phyloP scores from a whole-genome alignment of 2,113 vertebrate genomes.

The Syngnathus floridae region DNA sequence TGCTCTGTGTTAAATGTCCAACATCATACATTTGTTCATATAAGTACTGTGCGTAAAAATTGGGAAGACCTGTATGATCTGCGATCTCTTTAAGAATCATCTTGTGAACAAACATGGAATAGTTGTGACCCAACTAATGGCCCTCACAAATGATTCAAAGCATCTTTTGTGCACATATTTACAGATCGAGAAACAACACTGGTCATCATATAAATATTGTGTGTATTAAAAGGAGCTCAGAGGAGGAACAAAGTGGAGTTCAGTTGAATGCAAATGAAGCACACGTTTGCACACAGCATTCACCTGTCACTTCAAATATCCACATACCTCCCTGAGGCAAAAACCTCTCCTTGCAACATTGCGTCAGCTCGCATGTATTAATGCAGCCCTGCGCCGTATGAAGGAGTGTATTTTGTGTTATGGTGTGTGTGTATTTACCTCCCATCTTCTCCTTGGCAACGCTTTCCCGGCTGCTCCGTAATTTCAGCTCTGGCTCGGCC shows the following conservation, averaged over 20 bases:
- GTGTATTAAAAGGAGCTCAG: not conserved
- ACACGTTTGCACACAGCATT: not conserved
- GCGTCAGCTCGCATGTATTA: conserved; percentile 46
- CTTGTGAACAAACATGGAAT: not conserved
- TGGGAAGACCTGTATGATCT: not conserved
- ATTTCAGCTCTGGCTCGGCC: conserved; percentile 69
- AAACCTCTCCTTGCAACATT: conserved; percentile 36
- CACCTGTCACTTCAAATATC: conserved; percentile 7
- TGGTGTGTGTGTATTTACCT: conserved; percentile 50
- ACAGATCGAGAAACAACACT: not conserved
- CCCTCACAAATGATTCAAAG: not conserved
- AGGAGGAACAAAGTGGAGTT: not conserved
- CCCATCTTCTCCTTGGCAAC: conserved; percentile 64
- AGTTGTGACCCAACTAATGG: not conserved
- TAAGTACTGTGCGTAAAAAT: not conserved
- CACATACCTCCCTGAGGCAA: not conserved
- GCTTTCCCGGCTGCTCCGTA: conserved; percentile 62
- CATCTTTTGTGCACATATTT: not conserved
- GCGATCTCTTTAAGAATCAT: no score
- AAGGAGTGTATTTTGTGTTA: conserved; percentile 13
- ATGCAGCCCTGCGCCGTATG: conserved; percentile 53
- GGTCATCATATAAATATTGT: not conserved
- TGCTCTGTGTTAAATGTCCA: not conserved
- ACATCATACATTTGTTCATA: not conserved
- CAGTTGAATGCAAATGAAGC: not conserved